These are phyloP conservation scores for Drosophila gunungcola DNA, from an alignment of 1,140 invertebrate species.

Conservation along the genomic window DNA sequence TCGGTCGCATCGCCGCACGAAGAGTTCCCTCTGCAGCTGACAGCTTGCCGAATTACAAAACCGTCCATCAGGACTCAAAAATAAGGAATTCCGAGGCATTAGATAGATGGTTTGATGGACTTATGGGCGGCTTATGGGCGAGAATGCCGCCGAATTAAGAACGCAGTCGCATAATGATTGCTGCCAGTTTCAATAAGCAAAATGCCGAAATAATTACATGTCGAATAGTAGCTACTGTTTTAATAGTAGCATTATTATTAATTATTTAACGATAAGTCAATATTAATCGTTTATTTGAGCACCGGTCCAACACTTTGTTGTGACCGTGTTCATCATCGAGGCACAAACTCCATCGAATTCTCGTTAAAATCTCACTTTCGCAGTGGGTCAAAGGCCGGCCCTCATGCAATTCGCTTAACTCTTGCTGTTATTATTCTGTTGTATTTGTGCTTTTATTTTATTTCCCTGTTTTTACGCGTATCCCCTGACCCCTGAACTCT, in stretches of 20 bases:
- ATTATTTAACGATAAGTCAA: too few species aligned
- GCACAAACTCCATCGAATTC: slow-evolving; percentile 3
- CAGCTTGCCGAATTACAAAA: slow-evolving; percentile 25
- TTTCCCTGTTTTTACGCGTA: slow-evolving; percentile 1
- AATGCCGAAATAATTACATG: neutral
- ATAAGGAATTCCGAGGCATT: neutral
- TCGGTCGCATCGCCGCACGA: neutral
- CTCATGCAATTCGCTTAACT: slow-evolving; percentile 9
- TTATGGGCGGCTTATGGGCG: neutral
- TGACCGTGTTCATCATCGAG: slow-evolving; percentile 5
- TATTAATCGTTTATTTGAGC: slow-evolving; percentile 32
- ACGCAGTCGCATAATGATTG: neutral
- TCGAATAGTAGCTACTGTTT: too few species aligned
- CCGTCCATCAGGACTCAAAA: slow-evolving; percentile 4
- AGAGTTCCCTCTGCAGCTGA: slow-evolving; percentile 9
- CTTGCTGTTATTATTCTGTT: slow-evolving; percentile 4
- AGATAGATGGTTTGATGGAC: neutral
- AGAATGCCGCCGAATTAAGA: neutral
- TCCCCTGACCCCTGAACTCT: neutral
- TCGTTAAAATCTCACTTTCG: slow-evolving; percentile 13
- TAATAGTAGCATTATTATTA: too few species aligned
- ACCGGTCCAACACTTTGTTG: neutral
- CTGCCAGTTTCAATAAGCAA: neutral
- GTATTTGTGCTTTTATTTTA: slow-evolving; percentile 7
- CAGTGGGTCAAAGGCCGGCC: slow-evolving; percentile 6